phyloP scores from a whole-genome alignment of 2,113 vertebrate species.

The Anthoscopus minutus region DNA sequence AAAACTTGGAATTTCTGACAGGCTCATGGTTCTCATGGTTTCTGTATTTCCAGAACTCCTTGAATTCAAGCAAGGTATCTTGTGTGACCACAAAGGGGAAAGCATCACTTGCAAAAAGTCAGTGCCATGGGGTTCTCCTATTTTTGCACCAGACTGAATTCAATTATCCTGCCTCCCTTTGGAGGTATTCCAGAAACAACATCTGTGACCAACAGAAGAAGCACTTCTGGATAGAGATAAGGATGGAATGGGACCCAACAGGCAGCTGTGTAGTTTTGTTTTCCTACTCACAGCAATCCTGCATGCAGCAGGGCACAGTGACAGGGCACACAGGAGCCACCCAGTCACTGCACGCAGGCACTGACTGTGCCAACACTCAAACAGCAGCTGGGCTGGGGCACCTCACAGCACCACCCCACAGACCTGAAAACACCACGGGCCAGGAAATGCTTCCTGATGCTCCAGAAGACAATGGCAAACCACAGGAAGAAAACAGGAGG shows the following conservation, averaged over 20 bases:
- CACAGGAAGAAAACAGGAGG: not conserved
- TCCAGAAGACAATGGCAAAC: not conserved
- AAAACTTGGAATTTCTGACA: not conserved
- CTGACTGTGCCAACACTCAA: not conserved
- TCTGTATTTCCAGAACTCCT: not conserved
- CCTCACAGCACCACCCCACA: not conserved
- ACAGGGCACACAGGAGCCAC: not conserved
- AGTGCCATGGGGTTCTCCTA: not conserved
- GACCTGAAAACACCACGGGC: fast-evolving
- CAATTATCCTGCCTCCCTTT: not conserved
- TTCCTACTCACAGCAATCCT: not conserved
- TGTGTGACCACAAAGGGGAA: not conserved
- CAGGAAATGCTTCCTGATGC: not conserved
- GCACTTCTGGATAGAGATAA: not conserved
- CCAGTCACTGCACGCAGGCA: not conserved
- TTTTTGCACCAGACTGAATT: not conserved
- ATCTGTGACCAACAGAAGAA: not conserved
- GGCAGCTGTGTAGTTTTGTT: not conserved
- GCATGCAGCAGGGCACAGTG: not conserved
- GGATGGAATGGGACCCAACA: not conserved
- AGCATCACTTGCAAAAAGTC: not conserved
- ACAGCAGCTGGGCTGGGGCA: not conserved
- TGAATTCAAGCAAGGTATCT: not conserved
- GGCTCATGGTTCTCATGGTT: not conserved
- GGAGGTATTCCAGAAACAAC: not conserved